phyloP scores from a whole-genome alignment of 2,113 vertebrate genomes.

The Tinamus guttatus region DNA sequence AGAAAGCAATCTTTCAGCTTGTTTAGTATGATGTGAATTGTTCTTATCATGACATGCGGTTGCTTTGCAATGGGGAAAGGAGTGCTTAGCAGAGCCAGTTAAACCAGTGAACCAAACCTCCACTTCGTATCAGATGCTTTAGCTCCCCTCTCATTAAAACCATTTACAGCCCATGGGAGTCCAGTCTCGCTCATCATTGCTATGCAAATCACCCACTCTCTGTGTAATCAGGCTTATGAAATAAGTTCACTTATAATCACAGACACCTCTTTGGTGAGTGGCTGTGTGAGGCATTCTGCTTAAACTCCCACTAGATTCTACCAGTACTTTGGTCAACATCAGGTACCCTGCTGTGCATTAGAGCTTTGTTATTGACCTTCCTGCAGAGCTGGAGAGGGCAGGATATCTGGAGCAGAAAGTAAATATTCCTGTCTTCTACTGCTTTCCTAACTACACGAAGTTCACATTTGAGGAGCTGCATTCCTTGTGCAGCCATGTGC shows the following conservation, averaged over 20 bases:
- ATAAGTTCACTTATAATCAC: background rate
- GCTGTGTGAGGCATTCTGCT: slow-evolving; percentile 22
- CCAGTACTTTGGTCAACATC: background rate
- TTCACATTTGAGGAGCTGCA: background rate
- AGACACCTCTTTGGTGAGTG: background rate
- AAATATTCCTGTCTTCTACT: slow-evolving; percentile 52
- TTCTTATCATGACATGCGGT: background rate
- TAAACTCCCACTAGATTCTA: slow-evolving; percentile 1
- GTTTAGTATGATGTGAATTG: background rate
- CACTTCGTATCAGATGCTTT: background rate
- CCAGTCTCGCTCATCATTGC: background rate
- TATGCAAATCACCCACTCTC: background rate
- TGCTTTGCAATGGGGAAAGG: background rate
- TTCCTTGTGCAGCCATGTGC: background rate
- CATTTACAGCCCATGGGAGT: background rate
- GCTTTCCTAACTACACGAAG: slow-evolving; percentile 53
- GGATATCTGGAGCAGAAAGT: slow-evolving; percentile 33
- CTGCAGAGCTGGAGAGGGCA: slow-evolving; percentile 7
- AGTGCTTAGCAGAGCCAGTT: background rate
- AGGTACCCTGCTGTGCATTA: background rate
- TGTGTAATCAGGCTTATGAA: background rate
- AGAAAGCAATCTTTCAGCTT: background rate
- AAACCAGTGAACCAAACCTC: background rate
- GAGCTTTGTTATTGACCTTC: slow-evolving; percentile 13
- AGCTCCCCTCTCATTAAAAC: background rate